Evolutionary conservation across 23 tunicate genomes (phyloP), one percentile per base, ranked within the genome.

Genomic region (Trididemnum clinides): DNA sequence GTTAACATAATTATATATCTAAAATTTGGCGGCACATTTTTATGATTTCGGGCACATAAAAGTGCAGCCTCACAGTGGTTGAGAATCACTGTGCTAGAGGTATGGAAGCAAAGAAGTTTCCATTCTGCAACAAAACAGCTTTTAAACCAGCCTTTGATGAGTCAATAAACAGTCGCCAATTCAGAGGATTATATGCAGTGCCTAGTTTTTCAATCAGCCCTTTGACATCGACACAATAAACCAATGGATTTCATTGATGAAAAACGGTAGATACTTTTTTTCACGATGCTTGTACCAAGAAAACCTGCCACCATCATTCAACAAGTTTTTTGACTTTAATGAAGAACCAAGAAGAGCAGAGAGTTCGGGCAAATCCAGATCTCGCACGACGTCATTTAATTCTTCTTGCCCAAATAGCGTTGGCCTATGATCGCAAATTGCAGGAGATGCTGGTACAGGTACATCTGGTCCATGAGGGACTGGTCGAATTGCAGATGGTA

Each of bases 381-480:
- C 69, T 62, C 69, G 69, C 69, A 62, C 69, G 4, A 62, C 6
- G 69, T 62, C 69, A 62, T 62, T 62, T 62, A 62, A 21, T 62
- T 18, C 27, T 21, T 62, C 27, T 62, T 62, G 69, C 23, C 27
- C 23, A 62, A 62, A 62, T 21, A 62, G 69, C 23, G 69, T 62
- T 21, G 69, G 69, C 27, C 69, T 19, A 4, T 62, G 22, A 62
- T 44, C 15, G 10, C 10, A 44, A 44, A 44, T 15, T 44, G 54
- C 54, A 44, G 54, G 70, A 22, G 27, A n/a, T n/a, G n/a, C n/a
- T n/a, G n/a, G n/a, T n/a, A 69, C 37, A 7, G 76, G 76, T 10
- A 31, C 76, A 69, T n/a, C 76, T 69, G 76, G 76, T 15, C 37
- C 76, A 69, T 69, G 37, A 31, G 76, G 76, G 21, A 69, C 38